phyloP scores from a whole-genome alignment of 2,797 vertebrate genomes.

The Enteromius afrohamiltoni region DNA sequence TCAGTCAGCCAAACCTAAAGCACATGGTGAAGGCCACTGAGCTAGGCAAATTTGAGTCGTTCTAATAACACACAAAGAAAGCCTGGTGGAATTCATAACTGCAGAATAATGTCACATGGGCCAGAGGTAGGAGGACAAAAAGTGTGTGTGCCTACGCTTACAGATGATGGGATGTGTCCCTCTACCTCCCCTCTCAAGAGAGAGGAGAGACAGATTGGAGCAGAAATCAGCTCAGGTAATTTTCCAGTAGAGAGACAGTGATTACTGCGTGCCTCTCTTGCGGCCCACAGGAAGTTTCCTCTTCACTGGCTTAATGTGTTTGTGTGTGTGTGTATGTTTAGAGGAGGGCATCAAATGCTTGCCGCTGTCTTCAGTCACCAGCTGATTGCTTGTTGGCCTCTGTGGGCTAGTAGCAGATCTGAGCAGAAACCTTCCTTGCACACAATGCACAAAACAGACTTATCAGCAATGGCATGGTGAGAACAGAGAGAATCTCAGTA shows the following conservation, averaged over 20 bases:
- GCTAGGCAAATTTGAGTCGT: conserved; percentile 66
- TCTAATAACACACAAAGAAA: conserved; percentile 71
- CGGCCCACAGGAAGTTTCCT: conserved; percentile 57
- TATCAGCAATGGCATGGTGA: conserved; percentile 28
- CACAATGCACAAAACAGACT: conserved; percentile 49
- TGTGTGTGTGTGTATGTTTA: conserved; percentile 52
- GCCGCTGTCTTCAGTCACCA: conserved; percentile 55
- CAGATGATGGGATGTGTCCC: conserved; percentile 68
- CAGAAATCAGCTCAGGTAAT: conserved; percentile 76
- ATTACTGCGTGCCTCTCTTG: conserved; percentile 64
- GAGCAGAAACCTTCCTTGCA: conserved; percentile 27
- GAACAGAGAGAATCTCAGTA: conserved; percentile 27
- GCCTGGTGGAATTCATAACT: conserved; percentile 63
- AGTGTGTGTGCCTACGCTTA: conserved; percentile 40
- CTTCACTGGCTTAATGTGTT: conserved; percentile 42
- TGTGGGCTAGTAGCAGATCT: conserved; percentile 51
- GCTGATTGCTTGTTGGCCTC: conserved; percentile 60
- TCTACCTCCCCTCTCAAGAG: conserved; percentile 62
- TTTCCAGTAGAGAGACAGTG: conserved; percentile 68
- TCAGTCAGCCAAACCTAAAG: conserved; percentile 75
- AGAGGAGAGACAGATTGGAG: conserved; percentile 71
- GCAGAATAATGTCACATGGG: conserved; percentile 66
- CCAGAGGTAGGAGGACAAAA: conserved; percentile 57
- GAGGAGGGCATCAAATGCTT: conserved; percentile 49
- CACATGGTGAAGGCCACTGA: conserved; percentile 68